A percentile compares a stretch with the other conserved stretches of the same genome.
Conservation (phyloP, 1,140 invertebrate species). For the Lordiphosa mommai region DNA sequence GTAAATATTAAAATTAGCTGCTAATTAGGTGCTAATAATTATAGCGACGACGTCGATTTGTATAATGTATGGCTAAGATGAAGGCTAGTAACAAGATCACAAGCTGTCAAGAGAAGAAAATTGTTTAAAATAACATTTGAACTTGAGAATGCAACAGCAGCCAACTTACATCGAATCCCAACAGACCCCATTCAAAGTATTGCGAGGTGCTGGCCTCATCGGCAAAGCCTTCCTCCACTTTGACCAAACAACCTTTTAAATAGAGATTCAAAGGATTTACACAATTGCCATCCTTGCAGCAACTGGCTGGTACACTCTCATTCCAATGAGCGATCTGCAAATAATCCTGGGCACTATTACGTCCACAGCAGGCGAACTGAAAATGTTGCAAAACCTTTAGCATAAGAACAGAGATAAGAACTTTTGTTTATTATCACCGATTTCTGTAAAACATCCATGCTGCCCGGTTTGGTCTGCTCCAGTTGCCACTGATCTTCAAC, state of each 20-base stretch:
- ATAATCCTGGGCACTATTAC: constrained; percentile 80
- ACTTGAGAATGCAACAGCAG: neutral
- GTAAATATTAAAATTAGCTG: constrained; percentile 9
- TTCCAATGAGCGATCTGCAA: constrained; percentile 41
- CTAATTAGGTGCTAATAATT: constrained; percentile 45
- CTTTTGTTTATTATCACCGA: constrained; percentile 27
- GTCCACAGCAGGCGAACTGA: constrained; percentile 85
- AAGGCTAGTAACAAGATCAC: constrained; percentile 52
- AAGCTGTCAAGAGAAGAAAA: constrained; percentile 28
- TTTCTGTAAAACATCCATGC: constrained; percentile 61
- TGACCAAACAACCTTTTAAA: constrained; percentile 78
- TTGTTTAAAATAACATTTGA: neutral
- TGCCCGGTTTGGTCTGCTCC: constrained; percentile 49
- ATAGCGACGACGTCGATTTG: constrained; percentile 54
- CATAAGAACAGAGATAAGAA: neutral
- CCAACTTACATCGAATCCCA: constrained; percentile 58
- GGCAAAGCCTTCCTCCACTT: constrained; percentile 79
- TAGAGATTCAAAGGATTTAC: constrained; percentile 79
- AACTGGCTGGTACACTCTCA: constrained; percentile 70
- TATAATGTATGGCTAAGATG: constrained; percentile 66
- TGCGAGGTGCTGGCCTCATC: constrained; percentile 79
- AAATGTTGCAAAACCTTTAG: constrained; percentile 29
- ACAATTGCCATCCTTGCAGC: constrained; percentile 63
- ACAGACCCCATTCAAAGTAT: constrained; percentile 58
- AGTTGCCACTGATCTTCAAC: constrained; percentile 51